Evolutionary conservation across 1,140 invertebrate genomes (phyloP).

Genomic region (Sinonovacula constricta): DNA sequence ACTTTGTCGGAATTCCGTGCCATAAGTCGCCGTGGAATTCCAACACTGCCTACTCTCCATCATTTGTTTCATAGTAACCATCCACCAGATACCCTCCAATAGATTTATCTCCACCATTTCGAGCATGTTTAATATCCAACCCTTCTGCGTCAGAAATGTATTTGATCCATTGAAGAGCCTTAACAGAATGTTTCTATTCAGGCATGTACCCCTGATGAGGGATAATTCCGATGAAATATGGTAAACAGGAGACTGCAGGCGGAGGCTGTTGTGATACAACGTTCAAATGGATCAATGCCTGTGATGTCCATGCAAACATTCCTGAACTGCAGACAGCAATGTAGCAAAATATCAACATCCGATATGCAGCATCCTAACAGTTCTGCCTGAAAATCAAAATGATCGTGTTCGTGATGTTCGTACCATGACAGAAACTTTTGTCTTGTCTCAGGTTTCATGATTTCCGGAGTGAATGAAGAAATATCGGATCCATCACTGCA

Average conservation of each 20-base stretch:
- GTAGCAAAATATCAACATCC: constrained; percentile 42
- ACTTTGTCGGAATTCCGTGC: constrained; percentile 56
- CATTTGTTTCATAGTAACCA: constrained; percentile 21
- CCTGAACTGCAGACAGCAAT: not conserved
- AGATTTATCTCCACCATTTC: constrained; percentile 19
- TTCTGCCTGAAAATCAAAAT: constrained; percentile 32
- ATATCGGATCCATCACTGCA: constrained; percentile 1
- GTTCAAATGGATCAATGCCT: constrained; percentile 10
- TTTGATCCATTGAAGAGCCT: constrained; percentile 17
- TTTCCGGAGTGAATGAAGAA: not conserved
- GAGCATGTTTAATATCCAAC: constrained; percentile 37
- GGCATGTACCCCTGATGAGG: constrained; percentile 2
- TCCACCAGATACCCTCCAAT: constrained; percentile 30
- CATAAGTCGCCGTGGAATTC: constrained; percentile 58
- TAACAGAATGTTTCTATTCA: not conserved
- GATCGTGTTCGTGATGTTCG: not conserved
- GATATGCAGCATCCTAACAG: not conserved
- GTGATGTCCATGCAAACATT: not conserved
- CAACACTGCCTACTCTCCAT: constrained; percentile 13
- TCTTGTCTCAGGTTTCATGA: constrained; percentile 11
- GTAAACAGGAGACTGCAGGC: constrained; percentile 3
- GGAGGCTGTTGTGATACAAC: constrained; percentile 14
- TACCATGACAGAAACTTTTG: constrained; percentile 35
- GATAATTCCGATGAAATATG: constrained; percentile 4
- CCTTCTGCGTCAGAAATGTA: constrained; percentile 6